Percentiles rank a stretch among this genome's conserved stretches.
phyloP scores from a whole-genome alignment of 2,797 vertebrate genomes.

The Channallabes apus region DNA sequence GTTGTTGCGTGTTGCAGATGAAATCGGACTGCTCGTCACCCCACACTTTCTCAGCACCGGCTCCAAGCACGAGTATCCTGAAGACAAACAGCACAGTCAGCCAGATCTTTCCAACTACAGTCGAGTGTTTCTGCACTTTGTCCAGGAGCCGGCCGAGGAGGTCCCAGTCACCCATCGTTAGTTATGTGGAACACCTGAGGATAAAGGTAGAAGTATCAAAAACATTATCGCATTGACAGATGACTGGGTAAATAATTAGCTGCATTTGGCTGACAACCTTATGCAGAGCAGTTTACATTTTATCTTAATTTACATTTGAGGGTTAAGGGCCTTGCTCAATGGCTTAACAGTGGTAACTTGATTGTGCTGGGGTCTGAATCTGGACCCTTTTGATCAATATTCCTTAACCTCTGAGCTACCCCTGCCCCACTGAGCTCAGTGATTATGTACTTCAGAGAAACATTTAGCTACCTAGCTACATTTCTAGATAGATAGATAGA shows the following conservation, averaged over 20 bases:
- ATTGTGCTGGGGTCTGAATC: too few species aligned
- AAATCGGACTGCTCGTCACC: conserved; percentile 94
- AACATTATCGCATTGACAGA: not conserved
- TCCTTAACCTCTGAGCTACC: too few species aligned
- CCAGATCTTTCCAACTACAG: conserved; percentile 93
- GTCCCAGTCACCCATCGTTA: conserved; percentile 91
- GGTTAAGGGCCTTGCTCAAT: too few species aligned
- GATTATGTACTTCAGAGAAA: not conserved
- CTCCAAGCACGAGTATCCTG: conserved; percentile 88
- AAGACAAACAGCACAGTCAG: conserved; percentile 94
- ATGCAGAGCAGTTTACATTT: too few species aligned
- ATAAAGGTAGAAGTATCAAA: not conserved
- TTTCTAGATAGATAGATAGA: not conserved
- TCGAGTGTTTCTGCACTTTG: conserved; percentile 92
- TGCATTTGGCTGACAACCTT: too few species aligned
- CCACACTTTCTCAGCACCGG: conserved; percentile 90
- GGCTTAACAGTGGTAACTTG: too few species aligned
- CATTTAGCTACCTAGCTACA: not conserved
- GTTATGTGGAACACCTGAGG: conserved; percentile 20
- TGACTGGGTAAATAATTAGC: not conserved
- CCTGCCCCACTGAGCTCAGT: not conserved
- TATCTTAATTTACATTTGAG: too few species aligned
- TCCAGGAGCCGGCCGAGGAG: conserved; percentile 90
- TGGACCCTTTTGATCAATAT: too few species aligned
- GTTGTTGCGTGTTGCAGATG: conserved; percentile 90